These are phyloP conservation scores for Cetonia aurata DNA, from an alignment of 2,888 invertebrate species.

Conservation along the genomic window DNA sequence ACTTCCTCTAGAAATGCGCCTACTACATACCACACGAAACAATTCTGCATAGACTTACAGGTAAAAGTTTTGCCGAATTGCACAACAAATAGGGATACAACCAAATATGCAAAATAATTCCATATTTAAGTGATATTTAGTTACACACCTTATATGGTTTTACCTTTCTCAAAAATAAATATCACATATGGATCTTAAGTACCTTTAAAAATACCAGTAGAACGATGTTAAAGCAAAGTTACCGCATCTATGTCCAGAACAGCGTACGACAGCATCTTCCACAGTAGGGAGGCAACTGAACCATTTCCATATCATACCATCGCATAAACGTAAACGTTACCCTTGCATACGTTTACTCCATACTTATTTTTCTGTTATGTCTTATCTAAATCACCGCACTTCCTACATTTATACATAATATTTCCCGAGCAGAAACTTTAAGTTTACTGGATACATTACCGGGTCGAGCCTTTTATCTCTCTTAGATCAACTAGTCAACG, in stretches of 20 bases:
- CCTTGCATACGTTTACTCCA: constrained; percentile 18
- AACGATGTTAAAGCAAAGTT: constrained; percentile 5
- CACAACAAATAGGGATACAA: constrained; percentile 1
- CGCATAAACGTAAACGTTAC: constrained; percentile 22
- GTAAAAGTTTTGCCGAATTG: constrained; percentile 7
- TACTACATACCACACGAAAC: too few species aligned
- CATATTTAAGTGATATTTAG: constrained; percentile 35
- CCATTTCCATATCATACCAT: constrained; percentile 18
- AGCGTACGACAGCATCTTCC: not conserved
- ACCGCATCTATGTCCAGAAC: not conserved
- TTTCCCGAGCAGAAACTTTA: constrained; percentile 24
- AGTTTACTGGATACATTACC: constrained; percentile 32
- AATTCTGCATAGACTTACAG: not conserved
- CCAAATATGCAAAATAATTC: constrained; percentile 15
- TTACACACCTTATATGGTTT: constrained; percentile 27
- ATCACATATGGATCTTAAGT: constrained; percentile 25
- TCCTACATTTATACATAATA: constrained; percentile 50
- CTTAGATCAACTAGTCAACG: constrained; percentile 45
- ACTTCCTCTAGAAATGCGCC: too few species aligned
- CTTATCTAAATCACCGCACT: constrained; percentile 52
- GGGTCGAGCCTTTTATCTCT: constrained; percentile 34
- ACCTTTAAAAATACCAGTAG: constrained; percentile 26
- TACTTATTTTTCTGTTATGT: constrained; percentile 9
- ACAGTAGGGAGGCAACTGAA: too few species aligned
- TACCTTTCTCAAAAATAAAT: constrained; percentile 24